Base-by-base conservation (phyloP, 2,888 invertebrate genomes). In the Rhabditoides inermis region DNA sequence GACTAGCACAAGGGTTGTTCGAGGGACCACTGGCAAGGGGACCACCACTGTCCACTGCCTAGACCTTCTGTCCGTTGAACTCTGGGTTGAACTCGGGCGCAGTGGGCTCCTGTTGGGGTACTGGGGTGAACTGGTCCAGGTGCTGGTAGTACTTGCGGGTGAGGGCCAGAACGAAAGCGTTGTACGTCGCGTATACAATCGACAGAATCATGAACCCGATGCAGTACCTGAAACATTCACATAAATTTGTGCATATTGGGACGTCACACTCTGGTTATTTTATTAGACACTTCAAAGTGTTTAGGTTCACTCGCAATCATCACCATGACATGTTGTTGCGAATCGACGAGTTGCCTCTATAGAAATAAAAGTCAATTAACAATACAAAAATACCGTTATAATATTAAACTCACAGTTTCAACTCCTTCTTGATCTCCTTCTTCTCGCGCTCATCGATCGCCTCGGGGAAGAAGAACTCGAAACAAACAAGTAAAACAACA, bases 111-210 rank as follows among this genome's bases (percentile, higher is more conserved):
- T 12, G 32, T 30, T 27, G 2, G 23, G 36, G 18, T n/a, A 58
- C 58, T 23, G 55, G 52, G 22, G 49, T 45, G 48, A 64, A 63
- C 2, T 58, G 51, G 41, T 56, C 56, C 41, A 67, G 53, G 7
- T 61, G 42, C 15, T 61, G 46, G 50, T 64, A 59, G 54, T 59
- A 63, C 45, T 63, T 63, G 45, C 50, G 53, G 7, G 62, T 62
- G 2, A 67, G 50, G 28, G 55, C 53, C 12, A 64, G 49, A 18
- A 53, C 58, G 51, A 64, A 61, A 12, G 58, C 37, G 35, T 55
- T 58, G 60, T 53, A 53, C 25, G 49, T 25, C 12, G 46, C 42
- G 48, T 37, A 53, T 2, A 39, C 47, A 36, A 48, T 26, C 20
- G 12, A 12, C 4, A 51, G 46, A 32, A 20, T 41, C 36, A 46